Conservation (phyloP, 2,888 invertebrate genomes). For the Gandaritis pyraliata region DNA sequence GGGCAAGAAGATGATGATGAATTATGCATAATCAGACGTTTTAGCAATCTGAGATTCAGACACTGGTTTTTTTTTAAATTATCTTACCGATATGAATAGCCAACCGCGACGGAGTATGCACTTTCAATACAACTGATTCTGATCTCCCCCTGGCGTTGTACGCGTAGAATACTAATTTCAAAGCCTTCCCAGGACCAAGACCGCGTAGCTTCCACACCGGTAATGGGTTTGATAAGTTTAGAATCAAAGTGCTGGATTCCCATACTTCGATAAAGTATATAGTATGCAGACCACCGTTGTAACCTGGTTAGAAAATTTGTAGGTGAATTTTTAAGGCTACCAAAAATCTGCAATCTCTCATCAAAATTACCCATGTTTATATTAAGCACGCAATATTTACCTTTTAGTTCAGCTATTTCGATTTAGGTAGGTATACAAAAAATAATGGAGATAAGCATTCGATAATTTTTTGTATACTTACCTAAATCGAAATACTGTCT, state of each 20-base stretch:
- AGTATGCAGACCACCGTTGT: constrained; percentile 91
- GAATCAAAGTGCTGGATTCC: constrained; percentile 84
- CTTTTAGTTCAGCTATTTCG: too few relatives aligned
- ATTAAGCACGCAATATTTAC: too few relatives aligned
- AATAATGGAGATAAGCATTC: too few relatives aligned
- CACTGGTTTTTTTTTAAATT: too few relatives aligned
- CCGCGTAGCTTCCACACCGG: constrained; percentile 91
- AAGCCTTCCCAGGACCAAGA: constrained; percentile 90
- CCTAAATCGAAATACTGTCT: too few relatives aligned
- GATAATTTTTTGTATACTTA: too few relatives aligned
- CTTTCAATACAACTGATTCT: constrained; percentile 83
- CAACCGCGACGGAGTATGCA: constrained; percentile 69
- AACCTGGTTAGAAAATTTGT: constrained; percentile 69
- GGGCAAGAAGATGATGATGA: too few relatives aligned
- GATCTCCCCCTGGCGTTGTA: constrained; percentile 93
- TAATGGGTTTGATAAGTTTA: constrained; percentile 88
- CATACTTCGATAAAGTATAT: constrained; percentile 89
- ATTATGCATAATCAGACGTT: too few relatives aligned
- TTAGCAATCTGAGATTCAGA: too few relatives aligned
- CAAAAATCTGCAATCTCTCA: too few relatives aligned
- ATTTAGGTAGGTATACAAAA: too few relatives aligned
- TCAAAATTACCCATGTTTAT: too few relatives aligned
- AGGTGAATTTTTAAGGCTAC: not conserved
- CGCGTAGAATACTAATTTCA: constrained; percentile 92
- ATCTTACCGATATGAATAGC: constrained; percentile 70